These are phyloP conservation scores for Tachystola acroxantha DNA, from an alignment of 2,888 invertebrate species.

Conservation along the genomic window DNA sequence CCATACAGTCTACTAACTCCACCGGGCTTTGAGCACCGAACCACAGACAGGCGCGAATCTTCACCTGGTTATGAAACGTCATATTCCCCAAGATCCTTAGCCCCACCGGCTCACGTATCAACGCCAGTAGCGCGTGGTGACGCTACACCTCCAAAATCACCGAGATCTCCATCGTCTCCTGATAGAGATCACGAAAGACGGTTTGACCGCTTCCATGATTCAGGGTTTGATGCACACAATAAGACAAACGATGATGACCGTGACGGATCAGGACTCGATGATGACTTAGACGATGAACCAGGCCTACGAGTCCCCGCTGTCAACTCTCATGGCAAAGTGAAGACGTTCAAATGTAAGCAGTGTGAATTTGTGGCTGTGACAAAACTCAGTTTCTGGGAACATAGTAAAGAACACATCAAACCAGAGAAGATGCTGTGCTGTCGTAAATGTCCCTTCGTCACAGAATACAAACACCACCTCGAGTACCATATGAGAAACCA, in stretches of 20 bases:
- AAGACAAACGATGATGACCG: slow-evolving; percentile 63
- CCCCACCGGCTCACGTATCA: slow-evolving; percentile 52
- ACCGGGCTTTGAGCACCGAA: slow-evolving; percentile 70
- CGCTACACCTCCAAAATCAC: slow-evolving; percentile 68
- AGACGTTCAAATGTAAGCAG: slow-evolving; percentile 95
- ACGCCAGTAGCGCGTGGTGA: slow-evolving; percentile 54
- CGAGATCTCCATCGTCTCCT: slow-evolving; percentile 53
- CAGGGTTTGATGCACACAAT: slow-evolving; percentile 68
- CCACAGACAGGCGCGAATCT: slow-evolving; percentile 46
- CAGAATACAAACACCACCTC: slow-evolving; percentile 98
- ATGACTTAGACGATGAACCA: slow-evolving; percentile 77
- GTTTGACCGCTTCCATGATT: slow-evolving; percentile 68
- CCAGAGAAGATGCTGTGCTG: slow-evolving; percentile 94
- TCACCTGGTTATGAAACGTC: slow-evolving; percentile 51
- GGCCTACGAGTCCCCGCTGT: slow-evolving; percentile 81
- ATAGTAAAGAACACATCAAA: slow-evolving; percentile 93
- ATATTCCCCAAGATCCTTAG: slow-evolving; percentile 51
- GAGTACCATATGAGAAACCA: slow-evolving; percentile 98
- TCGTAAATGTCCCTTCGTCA: slow-evolving; percentile 96
- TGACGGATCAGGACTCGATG: slow-evolving; percentile 66
- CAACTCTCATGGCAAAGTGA: slow-evolving; percentile 89
- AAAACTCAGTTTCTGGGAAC: slow-evolving; percentile 96
- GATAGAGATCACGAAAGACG: slow-evolving; percentile 48
- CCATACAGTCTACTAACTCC: slow-evolving; percentile 81
- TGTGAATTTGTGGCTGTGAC: slow-evolving; percentile 91